Percentiles rank a stretch among this genome's conserved stretches.
Conservation (phyloP, 2,888 invertebrate species). For the Sarcophaga variegata region DNA sequence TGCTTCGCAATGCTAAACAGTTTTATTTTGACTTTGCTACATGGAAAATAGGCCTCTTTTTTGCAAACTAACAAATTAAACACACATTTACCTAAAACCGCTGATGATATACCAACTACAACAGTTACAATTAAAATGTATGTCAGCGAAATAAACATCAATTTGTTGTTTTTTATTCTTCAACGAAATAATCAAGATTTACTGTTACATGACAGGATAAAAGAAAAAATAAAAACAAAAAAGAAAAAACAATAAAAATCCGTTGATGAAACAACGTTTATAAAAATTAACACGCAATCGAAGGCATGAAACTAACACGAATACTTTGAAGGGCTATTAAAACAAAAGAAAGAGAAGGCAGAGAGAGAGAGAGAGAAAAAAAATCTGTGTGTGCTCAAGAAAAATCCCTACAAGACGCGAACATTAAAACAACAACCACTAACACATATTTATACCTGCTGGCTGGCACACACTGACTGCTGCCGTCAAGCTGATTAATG, state of each 20-base stretch:
- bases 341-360: slow-evolving; percentile 7
- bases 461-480: neutral
- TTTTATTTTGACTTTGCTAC: too few relatives aligned
- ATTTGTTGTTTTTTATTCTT: slow-evolving; percentile 48
- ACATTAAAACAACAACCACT: neutral
- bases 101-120: neutral
- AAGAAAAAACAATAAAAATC: slow-evolving; percentile 13
- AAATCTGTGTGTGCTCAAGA: slow-evolving; percentile 17
- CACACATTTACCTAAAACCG: neutral
- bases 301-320: neutral
- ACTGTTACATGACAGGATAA: slow-evolving; percentile 16
- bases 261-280: slow-evolving; percentile 27
- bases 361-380: slow-evolving; percentile 13
- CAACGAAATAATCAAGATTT: slow-evolving; percentile 52
- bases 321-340: slow-evolving; percentile 14
- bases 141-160: slow-evolving; percentile 46
- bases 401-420: slow-evolving; percentile 46
- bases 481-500: slow-evolving; percentile 15
- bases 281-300: slow-evolving; percentile 22
- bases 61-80: too few relatives aligned
- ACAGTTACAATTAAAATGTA: slow-evolving; percentile 41
- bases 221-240: neutral
- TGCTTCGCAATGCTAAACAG: too few relatives aligned
- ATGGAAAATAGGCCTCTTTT: too few relatives aligned
- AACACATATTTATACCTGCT: neutral